These are phyloP conservation scores for Drosophila pseudoobscura DNA, from an alignment of 1,140 invertebrate genomes.

Conservation along the genomic window DNA sequence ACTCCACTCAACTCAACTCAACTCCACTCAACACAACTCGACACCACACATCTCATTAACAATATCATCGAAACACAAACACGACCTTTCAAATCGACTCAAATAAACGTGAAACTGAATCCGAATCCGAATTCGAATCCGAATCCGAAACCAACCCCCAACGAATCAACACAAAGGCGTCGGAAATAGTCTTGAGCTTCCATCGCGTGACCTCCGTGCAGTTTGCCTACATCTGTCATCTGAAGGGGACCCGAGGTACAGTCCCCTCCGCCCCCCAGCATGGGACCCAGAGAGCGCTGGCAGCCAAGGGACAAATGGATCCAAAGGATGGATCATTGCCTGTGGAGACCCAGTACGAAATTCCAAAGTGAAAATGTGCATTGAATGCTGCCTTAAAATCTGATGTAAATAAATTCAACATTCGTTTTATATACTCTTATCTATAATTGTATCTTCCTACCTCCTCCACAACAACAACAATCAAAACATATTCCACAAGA, in stretches of 20 bases:
- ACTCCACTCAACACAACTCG: conserved; percentile 10
- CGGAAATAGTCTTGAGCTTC: conserved; percentile 84
- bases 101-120: conserved; percentile 13
- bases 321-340: background rate
- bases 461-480: conserved; percentile 3
- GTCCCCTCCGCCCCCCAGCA: conserved; percentile 16
- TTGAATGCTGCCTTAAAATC: background rate
- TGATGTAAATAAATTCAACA: conserved; percentile 37
- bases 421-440: conserved; percentile 34
- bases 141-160: background rate
- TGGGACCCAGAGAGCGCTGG: conserved; percentile 2
- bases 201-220: conserved; percentile 84
- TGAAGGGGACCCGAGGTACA: conserved; percentile 40
- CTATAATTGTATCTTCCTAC: conserved; percentile 27
- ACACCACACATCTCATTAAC: conserved; percentile 8
- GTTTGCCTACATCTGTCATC: conserved; percentile 80
- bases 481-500: conserved; percentile 11
- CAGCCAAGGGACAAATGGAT: too few species aligned
- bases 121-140: conserved; percentile 12
- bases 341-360: background rate
- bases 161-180: conserved; percentile 68
- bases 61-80: conserved; percentile 18
- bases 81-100: too few species aligned
- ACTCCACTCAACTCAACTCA: conserved; percentile 26
- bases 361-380: conserved; percentile 36